A percentile compares a stretch with the other conserved stretches of the same genome.
Evolutionary conservation across 2,797 vertebrate genomes (phyloP).

Genomic region (Pseudochaenichthys georgianus): DNA sequence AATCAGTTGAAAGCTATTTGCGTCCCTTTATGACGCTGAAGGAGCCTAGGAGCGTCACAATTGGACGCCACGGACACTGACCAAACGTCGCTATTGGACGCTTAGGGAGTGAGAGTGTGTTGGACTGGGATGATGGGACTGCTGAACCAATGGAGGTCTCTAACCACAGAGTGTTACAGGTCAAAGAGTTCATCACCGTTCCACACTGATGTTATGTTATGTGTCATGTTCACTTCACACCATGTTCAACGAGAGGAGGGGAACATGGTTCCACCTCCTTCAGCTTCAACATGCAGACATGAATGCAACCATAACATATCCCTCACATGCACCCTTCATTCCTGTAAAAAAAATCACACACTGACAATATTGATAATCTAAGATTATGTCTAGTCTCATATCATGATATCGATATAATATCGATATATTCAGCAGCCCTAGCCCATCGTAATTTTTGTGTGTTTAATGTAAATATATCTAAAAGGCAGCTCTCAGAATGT

Average conservation of each 20-base stretch:
- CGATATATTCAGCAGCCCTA: too few relatives aligned
- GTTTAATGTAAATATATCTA: not conserved
- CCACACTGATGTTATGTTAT: not conserved
- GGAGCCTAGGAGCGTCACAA: too few relatives aligned
- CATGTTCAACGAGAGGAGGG: constrained; percentile 1
- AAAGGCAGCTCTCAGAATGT: constrained; percentile 4
- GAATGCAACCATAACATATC: not conserved
- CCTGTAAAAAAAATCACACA: not conserved
- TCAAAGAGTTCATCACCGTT: constrained; percentile 11
- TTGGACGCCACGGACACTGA: too few relatives aligned
- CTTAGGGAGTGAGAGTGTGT: too few relatives aligned
- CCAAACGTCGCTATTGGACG: too few relatives aligned
- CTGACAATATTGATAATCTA: too few relatives aligned
- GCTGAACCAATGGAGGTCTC: constrained; percentile 59
- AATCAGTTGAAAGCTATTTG: too few relatives aligned
- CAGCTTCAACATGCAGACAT: not conserved
- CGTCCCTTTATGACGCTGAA: too few relatives aligned
- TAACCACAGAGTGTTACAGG: constrained; percentile 12
- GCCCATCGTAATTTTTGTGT: not conserved
- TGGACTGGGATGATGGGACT: constrained; percentile 81
- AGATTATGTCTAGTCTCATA: too few relatives aligned
- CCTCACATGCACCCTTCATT: not conserved
- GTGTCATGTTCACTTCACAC: constrained; percentile 21
- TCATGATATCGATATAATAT: too few relatives aligned
- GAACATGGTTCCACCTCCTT: not conserved